phyloP scores from a whole-genome alignment of 2,113 vertebrate genomes.

The Mastomys coucha region DNA sequence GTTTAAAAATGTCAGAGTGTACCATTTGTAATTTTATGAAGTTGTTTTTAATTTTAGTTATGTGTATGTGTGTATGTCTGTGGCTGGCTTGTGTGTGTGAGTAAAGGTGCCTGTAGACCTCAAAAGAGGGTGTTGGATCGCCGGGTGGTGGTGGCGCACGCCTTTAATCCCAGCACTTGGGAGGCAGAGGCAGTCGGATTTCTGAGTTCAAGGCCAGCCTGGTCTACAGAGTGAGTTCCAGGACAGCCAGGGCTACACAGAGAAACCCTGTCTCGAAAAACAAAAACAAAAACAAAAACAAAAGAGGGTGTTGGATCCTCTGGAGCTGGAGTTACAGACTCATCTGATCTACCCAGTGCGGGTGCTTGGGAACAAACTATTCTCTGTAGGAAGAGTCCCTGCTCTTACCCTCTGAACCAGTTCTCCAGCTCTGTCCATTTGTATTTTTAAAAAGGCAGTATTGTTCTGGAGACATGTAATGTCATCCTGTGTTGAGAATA shows the following conservation, averaged over 20 bases:
- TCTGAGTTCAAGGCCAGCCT: no score
- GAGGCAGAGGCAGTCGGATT: no score
- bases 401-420: not conserved
- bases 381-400: not conserved
- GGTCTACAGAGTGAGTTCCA: no score
- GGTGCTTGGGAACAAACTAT: not conserved
- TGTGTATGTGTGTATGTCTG: not conserved
- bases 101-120: not conserved
- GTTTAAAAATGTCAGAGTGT: not conserved
- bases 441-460: slow-evolving; percentile 2
- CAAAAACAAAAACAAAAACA: no score
- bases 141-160: no score
- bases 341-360: not conserved
- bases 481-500: not conserved
- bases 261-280: no score
- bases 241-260: no score
- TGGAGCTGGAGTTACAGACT: not conserved
- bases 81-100: not conserved
- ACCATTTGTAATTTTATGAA: not conserved
- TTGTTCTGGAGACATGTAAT: slow-evolving; percentile 10
- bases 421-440: not conserved
- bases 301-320: not conserved
- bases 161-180: no score
- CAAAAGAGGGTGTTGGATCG: no score
- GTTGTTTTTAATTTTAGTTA: not conserved